phyloP scores from a whole-genome alignment of 2,888 invertebrate species.

The Drosophila maculinotata region DNA sequence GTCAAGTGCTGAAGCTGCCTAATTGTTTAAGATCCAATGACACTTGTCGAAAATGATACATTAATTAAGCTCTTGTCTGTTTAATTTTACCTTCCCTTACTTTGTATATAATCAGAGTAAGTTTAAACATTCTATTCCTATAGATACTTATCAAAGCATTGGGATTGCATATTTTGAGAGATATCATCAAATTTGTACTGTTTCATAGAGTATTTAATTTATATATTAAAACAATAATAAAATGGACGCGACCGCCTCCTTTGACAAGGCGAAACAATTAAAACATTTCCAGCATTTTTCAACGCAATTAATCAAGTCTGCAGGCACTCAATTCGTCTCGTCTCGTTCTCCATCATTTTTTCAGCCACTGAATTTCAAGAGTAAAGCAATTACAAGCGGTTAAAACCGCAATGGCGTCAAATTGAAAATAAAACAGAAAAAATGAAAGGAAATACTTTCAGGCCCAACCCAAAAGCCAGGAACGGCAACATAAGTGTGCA shows the following conservation, averaged over 20 bases:
- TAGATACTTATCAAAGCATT: too few relatives aligned
- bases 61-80: not conserved
- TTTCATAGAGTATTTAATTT: too few relatives aligned
- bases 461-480: constrained; percentile 3
- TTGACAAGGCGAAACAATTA: constrained; percentile 46
- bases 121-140: too few relatives aligned
- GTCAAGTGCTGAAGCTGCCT: constrained; percentile 15
- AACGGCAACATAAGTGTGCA: constrained; percentile 38
- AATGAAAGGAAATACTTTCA: constrained; percentile 25
- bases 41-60: constrained; percentile 7
- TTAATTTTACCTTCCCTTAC: too few relatives aligned
- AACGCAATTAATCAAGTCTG: constrained; percentile 59
- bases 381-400: constrained; percentile 62
- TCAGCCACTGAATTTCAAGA: constrained; percentile 38
- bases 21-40: constrained; percentile 27
- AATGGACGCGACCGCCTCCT: not conserved
- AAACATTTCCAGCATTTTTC: constrained; percentile 54
- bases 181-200: too few relatives aligned
- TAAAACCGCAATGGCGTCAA: constrained; percentile 53
- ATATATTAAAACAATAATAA: not conserved
- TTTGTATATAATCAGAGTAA: too few relatives aligned
- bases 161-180: too few relatives aligned
- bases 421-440: constrained; percentile 40
- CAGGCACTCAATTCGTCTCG: constrained; percentile 31
- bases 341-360: constrained; percentile 25